A percentile compares a stretch with the other conserved stretches of the same genome.
Conservation (phyloP, 1,140 invertebrate genomes). For the Tribolium madens region DNA sequence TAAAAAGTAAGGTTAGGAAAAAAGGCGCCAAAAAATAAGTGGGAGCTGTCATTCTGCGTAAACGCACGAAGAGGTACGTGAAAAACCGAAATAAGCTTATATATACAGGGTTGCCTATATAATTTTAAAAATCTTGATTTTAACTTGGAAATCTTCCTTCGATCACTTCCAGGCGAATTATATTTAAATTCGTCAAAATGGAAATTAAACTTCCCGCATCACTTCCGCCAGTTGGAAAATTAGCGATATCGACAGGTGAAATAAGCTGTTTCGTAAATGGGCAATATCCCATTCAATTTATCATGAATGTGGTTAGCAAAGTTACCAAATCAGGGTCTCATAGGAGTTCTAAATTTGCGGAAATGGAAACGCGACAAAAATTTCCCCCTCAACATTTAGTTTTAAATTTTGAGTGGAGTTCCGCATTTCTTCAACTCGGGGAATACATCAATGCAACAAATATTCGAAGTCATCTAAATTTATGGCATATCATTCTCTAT, state of each 20-base stretch:
- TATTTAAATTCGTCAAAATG: constrained; percentile 42
- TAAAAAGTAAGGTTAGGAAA: background rate
- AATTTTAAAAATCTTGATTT: background rate
- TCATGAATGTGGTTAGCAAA: constrained; percentile 29
- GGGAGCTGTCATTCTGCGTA: background rate
- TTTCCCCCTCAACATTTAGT: background rate
- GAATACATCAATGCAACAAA: background rate
- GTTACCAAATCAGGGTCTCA: constrained; percentile 4
- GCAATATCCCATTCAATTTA: constrained; percentile 44
- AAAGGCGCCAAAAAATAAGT: background rate
- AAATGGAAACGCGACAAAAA: constrained; percentile 21
- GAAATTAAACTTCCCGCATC: constrained; percentile 45
- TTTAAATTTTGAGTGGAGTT: too few relatives aligned
- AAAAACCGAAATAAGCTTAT: background rate
- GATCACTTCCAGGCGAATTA: constrained; percentile 33
- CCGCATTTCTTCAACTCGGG: too few relatives aligned
- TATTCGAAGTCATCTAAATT: constrained; percentile 2
- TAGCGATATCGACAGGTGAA: constrained; percentile 52
- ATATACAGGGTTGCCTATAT: background rate
- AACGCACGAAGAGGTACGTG: background rate
- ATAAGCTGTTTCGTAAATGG: constrained; percentile 49
- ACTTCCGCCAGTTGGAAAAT: constrained; percentile 43
- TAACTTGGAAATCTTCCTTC: background rate
- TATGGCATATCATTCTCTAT: constrained; percentile 15
- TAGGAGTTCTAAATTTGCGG: constrained; percentile 7